Evolutionary conservation across 2,888 invertebrate species (phyloP), one percentile per base, ranked within the genome.

Genomic region (Liposcelis brunnea): DNA sequence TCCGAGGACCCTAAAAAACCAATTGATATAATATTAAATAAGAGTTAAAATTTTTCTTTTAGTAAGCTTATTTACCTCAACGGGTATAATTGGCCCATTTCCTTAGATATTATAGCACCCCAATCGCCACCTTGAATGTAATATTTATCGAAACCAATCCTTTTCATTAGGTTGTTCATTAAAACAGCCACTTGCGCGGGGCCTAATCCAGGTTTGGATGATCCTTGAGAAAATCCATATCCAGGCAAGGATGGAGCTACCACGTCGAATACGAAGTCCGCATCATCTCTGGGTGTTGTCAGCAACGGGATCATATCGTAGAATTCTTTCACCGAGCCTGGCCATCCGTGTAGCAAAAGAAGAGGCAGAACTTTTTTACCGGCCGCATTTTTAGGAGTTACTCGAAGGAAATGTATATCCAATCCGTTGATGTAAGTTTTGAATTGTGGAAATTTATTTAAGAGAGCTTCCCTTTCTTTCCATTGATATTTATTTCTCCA

Each of bases 401-500:
- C 60, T 45, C 61, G 66, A 15, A 69, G 54, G 55, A 67, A 72
- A 53, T 70, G 69, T 35, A 71, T 56, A 37, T 62, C 55, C 35
- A 67, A 55, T 42, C 82, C 82, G 59, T 82, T 80, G 53, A 90
- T 76, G 47, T 75, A 73, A 0, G 86, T 87, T 42, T 68, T 71
- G 58, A 68, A 90, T 49, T 89, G 85, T 0, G 76, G 70, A 53
- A 76, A 79, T 49, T 71, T 66, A 57, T 90, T 89, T n/a, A 91
- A 62, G 47, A 69, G 69, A 2, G 62, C 58, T 57, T 85, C 78
- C 8, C 81, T 67, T 43, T 76, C 70, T 21, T 62, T 59, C 79
- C 81, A 84, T 54, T 84, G 70, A 59, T 83, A 90, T 31, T 71
- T 70, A 32, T 74, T 74, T 10, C 70, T 70, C 94, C 94, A 94